phyloP scores from a whole-genome alignment of 2,888 invertebrate species.

The Colostygia pectinataria region DNA sequence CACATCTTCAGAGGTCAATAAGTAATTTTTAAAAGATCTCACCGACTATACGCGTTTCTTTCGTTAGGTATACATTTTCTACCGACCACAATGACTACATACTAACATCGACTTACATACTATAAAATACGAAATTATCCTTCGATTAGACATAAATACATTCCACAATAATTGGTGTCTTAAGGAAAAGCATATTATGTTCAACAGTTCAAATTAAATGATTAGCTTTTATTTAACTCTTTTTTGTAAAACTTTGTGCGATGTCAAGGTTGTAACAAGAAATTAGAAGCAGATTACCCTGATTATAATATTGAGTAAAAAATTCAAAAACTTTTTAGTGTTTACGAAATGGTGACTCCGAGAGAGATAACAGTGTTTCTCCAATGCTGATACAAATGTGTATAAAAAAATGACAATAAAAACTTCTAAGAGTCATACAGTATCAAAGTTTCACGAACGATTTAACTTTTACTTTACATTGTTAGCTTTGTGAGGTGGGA shows the following conservation, averaged over 20 bases:
- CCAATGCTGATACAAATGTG: constrained; percentile 40
- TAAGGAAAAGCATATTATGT: constrained; percentile 50
- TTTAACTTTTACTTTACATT: constrained; percentile 31
- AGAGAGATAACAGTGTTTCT: constrained; percentile 36
- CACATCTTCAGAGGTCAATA: neutral
- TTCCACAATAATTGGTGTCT: constrained; percentile 65
- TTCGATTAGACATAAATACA: constrained; percentile 25
- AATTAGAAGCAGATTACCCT: constrained; percentile 58
- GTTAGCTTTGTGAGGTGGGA: constrained; percentile 28
- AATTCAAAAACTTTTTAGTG: constrained; percentile 55
- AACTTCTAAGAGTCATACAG: constrained; percentile 42
- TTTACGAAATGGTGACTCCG: constrained; percentile 33
- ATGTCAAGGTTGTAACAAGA: constrained; percentile 38
- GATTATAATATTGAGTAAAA: constrained; percentile 61
- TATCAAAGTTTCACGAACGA: constrained; percentile 42
- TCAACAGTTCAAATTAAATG: constrained; percentile 34
- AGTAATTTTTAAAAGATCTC: constrained; percentile 31
- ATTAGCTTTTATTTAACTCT: too few species aligned
- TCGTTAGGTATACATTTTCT: constrained; percentile 53
- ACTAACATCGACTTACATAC: constrained; percentile 69
- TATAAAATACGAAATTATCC: constrained; percentile 49
- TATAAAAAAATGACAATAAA: constrained; percentile 38
- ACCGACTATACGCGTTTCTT: constrained; percentile 24
- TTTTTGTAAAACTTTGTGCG: constrained; percentile 27
- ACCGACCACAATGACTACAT: constrained; percentile 75